Percentiles rank a stretch among this genome's conserved stretches.
Evolutionary conservation across 2,113 vertebrate genomes (phyloP).

Genomic region (Suricata suricatta): DNA sequence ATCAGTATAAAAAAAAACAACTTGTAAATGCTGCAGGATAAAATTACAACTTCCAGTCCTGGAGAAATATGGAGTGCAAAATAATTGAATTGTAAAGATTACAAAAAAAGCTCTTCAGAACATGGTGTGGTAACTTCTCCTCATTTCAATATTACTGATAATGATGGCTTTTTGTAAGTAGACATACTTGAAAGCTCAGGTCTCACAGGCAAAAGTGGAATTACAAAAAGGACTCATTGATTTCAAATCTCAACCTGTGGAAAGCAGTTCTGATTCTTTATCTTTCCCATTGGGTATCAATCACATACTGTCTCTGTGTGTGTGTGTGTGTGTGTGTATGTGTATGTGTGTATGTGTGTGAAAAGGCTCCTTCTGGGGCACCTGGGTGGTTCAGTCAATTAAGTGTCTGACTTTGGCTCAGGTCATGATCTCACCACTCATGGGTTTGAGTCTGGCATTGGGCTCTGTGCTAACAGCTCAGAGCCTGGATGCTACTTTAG

Average conservation of each 20-base stretch:
- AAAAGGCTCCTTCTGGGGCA: too few relatives aligned
- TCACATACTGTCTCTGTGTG: background rate
- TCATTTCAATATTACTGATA: background rate
- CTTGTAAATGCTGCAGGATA: conserved; percentile 61
- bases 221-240: background rate
- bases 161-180: background rate
- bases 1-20: conserved; percentile 53
- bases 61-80: conserved; percentile 53
- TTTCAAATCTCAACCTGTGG: background rate
- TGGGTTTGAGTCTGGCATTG: too few relatives aligned
- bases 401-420: too few relatives aligned
- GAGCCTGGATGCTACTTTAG: too few relatives aligned
- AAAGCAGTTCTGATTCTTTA: background rate
- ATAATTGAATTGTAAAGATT: background rate
- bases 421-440: too few relatives aligned
- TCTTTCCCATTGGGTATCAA: background rate
- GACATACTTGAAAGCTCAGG: background rate
- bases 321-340: too few relatives aligned
- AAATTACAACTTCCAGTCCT: conserved; percentile 43
- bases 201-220: background rate
- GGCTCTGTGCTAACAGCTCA: too few relatives aligned
- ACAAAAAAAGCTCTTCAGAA: background rate
- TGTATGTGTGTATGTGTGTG: too few relatives aligned
- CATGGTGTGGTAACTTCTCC: background rate
- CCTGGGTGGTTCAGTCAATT: too few relatives aligned